Base-by-base conservation (phyloP, 1,140 invertebrate species). In the Patella vulgata region DNA sequence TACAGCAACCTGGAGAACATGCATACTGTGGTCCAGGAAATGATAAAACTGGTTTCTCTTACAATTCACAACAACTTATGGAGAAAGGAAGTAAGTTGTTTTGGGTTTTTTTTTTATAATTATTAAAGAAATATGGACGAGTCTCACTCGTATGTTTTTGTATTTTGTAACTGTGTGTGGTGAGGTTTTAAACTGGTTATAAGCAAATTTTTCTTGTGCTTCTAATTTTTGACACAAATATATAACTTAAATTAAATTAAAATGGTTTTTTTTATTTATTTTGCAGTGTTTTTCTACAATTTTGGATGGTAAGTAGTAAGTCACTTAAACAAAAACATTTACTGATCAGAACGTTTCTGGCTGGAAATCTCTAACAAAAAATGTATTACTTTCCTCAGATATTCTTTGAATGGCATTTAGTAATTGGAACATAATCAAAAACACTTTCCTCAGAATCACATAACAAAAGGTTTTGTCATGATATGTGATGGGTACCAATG, bases 1-100 rank as follows among this genome's bases (percentile, higher is more conserved):
- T 95, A 19, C 92, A 95, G 87, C 89, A 87, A 59, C 88, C 90
- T 0, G 91, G 91, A n/a, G 93, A 95, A 75, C 93, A 95, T 82
- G 88, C 89, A 2, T 90, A 88, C 70, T 95, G 93, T 79, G 93
- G 93, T 1, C 88, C 88, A 25, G 74, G 75, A 14, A 85, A 93
- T 21, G 89, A 92, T 62, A 81, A 83, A 23, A 89, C 88, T 48
- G 92, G 91, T 1, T 93, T 93, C 82, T 89, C 91, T 1, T 93
- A 93, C 74, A 88, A 91, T 69, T 91, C 93, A 0, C 87, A 88
- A 63, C 78, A 89, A 40, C 93, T 95, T 78, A 95, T 95, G 93
- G 89, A 91, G 71, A 90, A 92, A 73, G 87, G 89, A 71, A 91
- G 93, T 94, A 87, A 87, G 90, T 87, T 5, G 25, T 28, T 1